Evolutionary conservation across 2,888 invertebrate species (phyloP), one percentile per base, ranked within the genome.

Genomic region (Drosophila diplacantha): DNA sequence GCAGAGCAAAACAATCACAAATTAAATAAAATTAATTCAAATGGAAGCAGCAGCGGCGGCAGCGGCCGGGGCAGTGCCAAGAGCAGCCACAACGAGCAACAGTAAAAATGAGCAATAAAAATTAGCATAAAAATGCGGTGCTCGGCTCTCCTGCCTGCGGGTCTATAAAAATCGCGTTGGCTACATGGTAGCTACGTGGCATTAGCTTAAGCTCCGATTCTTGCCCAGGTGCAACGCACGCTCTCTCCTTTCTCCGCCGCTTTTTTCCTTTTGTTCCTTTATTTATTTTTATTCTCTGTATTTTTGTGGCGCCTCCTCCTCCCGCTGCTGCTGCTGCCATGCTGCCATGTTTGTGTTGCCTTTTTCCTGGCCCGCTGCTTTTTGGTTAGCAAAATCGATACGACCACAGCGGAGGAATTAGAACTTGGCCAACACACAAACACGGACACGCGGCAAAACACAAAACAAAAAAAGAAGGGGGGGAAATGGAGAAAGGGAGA

Each of bases 21-120:
- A 76, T 71, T 64, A 75, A 81, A 78, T 70, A 65, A 80, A 82
- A 77, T 79, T 80, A 77, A 80, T 82, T 80, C 82, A 75, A 82
- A 73, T 80, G 70, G 66, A 60, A 72, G 31, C 12, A 12, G 59
- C 7, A 24, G 31, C 54, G 24, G 31, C 22, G 5, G 22, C 22
- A 5, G 5, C 5, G 22, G 20, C 16, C 4, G 38, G 2, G 57
- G 44, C 61, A 59, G 26, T 31, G 46, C 62, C 69, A 64, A 39
- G 59, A 31, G 46, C 47, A 68, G 44, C 35, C 56, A 65, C 46
- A 62, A 72, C 56, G 41, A 44, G 32, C 53, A 69, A 65, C 61
- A 71, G 69, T 76, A 79, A 75, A 83, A 75, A 77, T 64, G 58
- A 66, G 78, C 69, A 64, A 81, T 78, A 83, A 83, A 76, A 79